phyloP scores from a whole-genome alignment of 2,113 vertebrate species.

The Phasianus colchicus region DNA sequence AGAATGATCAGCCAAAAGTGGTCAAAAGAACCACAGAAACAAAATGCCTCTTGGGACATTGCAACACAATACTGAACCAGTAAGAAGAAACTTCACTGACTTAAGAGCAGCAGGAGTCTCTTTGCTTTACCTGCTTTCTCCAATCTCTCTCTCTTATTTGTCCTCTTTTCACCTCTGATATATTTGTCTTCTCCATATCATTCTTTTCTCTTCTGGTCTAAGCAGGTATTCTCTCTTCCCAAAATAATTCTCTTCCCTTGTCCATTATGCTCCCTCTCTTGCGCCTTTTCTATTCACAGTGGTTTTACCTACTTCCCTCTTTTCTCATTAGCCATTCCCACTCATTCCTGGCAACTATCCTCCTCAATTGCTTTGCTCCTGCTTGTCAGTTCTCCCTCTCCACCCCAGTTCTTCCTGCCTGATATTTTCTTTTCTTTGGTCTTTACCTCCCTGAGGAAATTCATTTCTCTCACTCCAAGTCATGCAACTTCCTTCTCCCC shows the following conservation, averaged over 20 bases:
- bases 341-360: background rate
- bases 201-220: background rate
- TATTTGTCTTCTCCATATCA: background rate
- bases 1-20: slow-evolving; percentile 12
- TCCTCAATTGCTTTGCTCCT: background rate
- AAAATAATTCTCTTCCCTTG: background rate
- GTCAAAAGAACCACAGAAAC: slow-evolving; percentile 55
- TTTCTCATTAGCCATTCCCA: background rate
- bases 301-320: background rate
- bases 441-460: background rate
- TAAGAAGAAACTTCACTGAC: slow-evolving; percentile 26
- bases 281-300: background rate
- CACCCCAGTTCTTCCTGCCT: background rate
- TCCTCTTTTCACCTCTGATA: background rate
- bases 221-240: background rate
- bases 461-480: background rate
- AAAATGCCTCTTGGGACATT: slow-evolving; percentile 53
- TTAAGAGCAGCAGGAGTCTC: background rate
- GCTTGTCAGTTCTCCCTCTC: background rate
- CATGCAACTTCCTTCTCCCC: background rate
- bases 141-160: background rate
- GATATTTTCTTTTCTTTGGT: background rate
- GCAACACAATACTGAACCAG: slow-evolving; percentile 18
- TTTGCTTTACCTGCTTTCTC: slow-evolving; percentile 39
- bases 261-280: background rate